Evolutionary conservation across 1,140 invertebrate genomes (phyloP), one percentile per base, ranked within the genome.

Genomic region (Drosophila orena): DNA sequence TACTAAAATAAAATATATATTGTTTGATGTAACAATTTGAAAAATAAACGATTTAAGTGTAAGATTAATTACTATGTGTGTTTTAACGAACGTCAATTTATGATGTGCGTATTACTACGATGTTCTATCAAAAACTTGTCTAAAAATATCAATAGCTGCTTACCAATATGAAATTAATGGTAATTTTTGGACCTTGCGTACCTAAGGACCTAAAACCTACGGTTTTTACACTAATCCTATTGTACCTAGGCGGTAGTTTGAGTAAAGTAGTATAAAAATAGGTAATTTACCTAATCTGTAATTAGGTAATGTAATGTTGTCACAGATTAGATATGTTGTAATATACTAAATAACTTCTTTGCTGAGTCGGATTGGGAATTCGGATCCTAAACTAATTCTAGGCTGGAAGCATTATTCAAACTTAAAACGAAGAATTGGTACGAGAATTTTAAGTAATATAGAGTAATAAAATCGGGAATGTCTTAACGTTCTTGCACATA

Each of bases 221-320:
- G 20, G 14, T 15, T 65, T 43, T 34, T 64, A 65, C 14, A 30
- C 1, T 42, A 14, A 20, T 30, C 12, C 10, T 42, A 40, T 4
- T 10, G 34, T 27, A 27, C 14, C 15, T 53, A 20, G 10, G 35
- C 14, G 10, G 3, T 62, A 15, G 12, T 49, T 47, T 42, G 2
- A 35, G 15, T 55, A 27, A 73, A 50, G 15, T 12, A 22, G 43
- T 75, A 57, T 11, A 53, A 75, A 75, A 75, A 66, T 75, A 73
- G 17, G 58, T 50, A 47, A 37, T 60, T 66, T 61, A 17, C 17
- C 17, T 17, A 17, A 17, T 17, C 17, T 37, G 10, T 52, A 7
- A 17, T 24, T 30, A 10, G 8, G 38, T 60, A 54, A n/a, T n/a
- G n/a, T n/a, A n/a, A n/a, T n/a, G n/a, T n/a, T n/a, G n/a, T n/a